A percentile compares a stretch with the other conserved stretches of the same genome.
Evolutionary conservation across 2,888 invertebrate genomes (phyloP).

Genomic region (Mythimna lalbum): DNA sequence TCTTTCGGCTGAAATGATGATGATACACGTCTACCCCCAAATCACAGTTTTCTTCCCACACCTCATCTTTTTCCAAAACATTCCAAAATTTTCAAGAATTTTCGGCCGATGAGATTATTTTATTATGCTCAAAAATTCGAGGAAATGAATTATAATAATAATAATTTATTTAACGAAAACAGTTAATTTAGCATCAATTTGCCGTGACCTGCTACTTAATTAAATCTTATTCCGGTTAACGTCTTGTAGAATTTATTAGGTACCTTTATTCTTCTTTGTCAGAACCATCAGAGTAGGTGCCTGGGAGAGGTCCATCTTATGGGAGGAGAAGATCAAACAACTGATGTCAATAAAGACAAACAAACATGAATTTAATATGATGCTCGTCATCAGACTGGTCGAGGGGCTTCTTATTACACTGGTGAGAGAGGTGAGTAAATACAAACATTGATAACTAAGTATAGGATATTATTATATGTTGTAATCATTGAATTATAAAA

Average conservation of each 20-base stretch:
- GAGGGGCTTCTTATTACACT: constrained; percentile 90
- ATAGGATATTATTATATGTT: too few relatives aligned
- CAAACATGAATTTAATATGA: constrained; percentile 77
- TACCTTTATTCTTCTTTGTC: constrained; percentile 29
- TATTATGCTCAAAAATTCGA: neutral
- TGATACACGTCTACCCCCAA: too few relatives aligned
- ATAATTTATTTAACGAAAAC: too few relatives aligned
- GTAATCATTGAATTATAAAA: too few relatives aligned
- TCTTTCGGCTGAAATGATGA: too few relatives aligned
- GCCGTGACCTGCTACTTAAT: too few relatives aligned
- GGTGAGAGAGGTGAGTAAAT: constrained; percentile 78
- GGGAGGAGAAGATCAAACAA: constrained; percentile 86
- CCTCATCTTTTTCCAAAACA: neutral
- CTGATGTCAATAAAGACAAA: constrained; percentile 68
- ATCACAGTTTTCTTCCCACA: too few relatives aligned
- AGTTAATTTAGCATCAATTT: too few relatives aligned
- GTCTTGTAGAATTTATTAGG: neutral
- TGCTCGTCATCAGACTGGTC: constrained; percentile 87
- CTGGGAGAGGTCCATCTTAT: constrained; percentile 90
- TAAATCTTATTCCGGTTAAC: neutral
- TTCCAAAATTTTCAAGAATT: neutral
- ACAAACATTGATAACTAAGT: neutral
- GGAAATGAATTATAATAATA: too few relatives aligned
- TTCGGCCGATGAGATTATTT: neutral
- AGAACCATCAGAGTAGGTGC: constrained; percentile 90